Percentiles rank a stretch among this genome's conserved stretches.
Evolutionary conservation across 2,888 invertebrate genomes (phyloP).

Genomic region (Hypena proboscidalis): DNA sequence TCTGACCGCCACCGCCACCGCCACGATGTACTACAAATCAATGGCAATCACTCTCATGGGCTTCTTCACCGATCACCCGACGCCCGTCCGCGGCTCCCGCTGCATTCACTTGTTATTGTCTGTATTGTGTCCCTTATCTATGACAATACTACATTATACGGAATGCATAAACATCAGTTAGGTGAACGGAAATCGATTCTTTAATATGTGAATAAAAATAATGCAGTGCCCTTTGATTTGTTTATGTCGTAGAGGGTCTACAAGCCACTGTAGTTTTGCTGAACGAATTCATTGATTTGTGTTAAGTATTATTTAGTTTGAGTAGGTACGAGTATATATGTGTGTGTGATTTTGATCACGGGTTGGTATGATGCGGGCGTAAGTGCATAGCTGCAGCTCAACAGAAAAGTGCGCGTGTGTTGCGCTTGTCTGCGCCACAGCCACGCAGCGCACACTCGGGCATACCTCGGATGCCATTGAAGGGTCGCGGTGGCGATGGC

Average conservation of each 20-base stretch:
- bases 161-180: slow-evolving; percentile 4
- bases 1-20: slow-evolving; percentile 61
- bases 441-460: slow-evolving; percentile 51
- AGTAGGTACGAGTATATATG: slow-evolving; percentile 13
- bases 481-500: slow-evolving; percentile 55
- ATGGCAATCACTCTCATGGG: slow-evolving; percentile 70
- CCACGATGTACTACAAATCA: slow-evolving; percentile 73
- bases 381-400: slow-evolving; percentile 34
- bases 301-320: slow-evolving; percentile 18
- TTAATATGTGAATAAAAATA: neutral
- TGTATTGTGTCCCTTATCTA: slow-evolving; percentile 7
- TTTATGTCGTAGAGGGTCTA: neutral
- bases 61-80: slow-evolving; percentile 48
- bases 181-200: neutral
- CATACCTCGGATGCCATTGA: slow-evolving; percentile 66
- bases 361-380: slow-evolving; percentile 35
- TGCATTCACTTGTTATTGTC: slow-evolving; percentile 11
- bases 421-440: slow-evolving; percentile 49
- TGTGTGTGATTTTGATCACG: slow-evolving; percentile 24
- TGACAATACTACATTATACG: neutral
- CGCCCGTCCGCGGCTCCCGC: neutral
- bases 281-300: slow-evolving; percentile 11
- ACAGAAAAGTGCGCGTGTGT: slow-evolving; percentile 53
- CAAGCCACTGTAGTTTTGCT: neutral
- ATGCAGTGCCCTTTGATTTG: neutral